phyloP scores from a whole-genome alignment of 2,797 vertebrate species.

The Octomys mimax region DNA sequence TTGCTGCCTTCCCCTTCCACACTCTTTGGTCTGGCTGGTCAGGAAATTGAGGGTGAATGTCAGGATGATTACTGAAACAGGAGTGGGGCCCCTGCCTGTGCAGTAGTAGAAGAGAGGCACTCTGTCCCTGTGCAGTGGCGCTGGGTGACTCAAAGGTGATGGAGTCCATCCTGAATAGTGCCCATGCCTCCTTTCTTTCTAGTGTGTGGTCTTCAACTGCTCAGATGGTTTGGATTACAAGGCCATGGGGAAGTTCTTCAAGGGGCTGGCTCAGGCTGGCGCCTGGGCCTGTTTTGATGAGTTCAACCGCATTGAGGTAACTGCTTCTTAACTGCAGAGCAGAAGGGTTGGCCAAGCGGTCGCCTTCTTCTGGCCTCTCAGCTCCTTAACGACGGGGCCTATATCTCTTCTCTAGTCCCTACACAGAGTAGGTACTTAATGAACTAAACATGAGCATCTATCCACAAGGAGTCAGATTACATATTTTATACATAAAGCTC shows the following conservation, averaged over 20 bases:
- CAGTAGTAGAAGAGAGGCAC: not conserved
- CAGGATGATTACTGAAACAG: not conserved
- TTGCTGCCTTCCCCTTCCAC: not conserved
- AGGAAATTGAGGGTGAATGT: not conserved
- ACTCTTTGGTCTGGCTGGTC: not conserved
- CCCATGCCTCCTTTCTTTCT: conserved; percentile 55
- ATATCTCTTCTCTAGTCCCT: not conserved
- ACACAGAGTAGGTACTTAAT: not conserved
- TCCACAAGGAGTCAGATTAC: not conserved
- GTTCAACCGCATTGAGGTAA: conserved; percentile 98
- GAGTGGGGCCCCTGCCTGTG: not conserved
- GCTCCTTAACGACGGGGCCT: not conserved
- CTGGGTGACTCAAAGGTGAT: not conserved
- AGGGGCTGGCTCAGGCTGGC: conserved; percentile 96
- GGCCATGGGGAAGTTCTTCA: conserved; percentile 99
- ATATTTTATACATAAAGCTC: not conserved
- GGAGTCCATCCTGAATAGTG: not conserved
- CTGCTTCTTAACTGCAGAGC: not conserved
- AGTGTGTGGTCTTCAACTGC: conserved; percentile 99
- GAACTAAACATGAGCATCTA: conserved; percentile 17
- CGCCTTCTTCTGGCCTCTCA: not conserved
- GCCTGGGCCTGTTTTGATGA: conserved; percentile 98
- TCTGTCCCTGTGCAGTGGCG: not conserved
- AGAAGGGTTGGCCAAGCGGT: not conserved
- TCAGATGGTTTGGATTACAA: conserved; percentile 97